Evolutionary conservation across 2,797 vertebrate species (phyloP), one percentile per base, ranked within the genome.

Genomic region (Artibeus lituratus): DNA sequence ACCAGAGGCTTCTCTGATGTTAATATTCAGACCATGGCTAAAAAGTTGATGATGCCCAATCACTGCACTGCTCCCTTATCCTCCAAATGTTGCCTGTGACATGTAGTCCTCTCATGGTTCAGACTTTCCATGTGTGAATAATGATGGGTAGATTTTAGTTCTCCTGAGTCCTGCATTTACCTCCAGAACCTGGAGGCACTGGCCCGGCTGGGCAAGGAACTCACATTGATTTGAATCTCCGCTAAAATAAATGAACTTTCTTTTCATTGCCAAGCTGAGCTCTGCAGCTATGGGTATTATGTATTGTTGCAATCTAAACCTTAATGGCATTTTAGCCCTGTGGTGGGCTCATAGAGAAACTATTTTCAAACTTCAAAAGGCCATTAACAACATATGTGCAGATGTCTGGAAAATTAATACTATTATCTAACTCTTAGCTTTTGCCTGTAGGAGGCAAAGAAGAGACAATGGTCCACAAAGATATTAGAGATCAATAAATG

Each of bases 401-500:
- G 98, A 98, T 98, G 98, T 98, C 98, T 99, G 98, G 98, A 98
- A 99, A 99, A 98, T 99, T 98, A 99, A 98, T 98, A 97, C 98
- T 97, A 98, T 98, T 98, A 98, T 98, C 98, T 98, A 98, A 98
- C 95, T 98, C 97, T 98, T 98, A 97, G 98, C 98, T 98, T 98
- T 98, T 98, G 98, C 98, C 98, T 98, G 97, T 97, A 98, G 98
- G 98, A 98, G 95, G 97, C 97, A 98, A 96, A 97, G 94, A 94
- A 96, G 96, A 98, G 95, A 98, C 91, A 98, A 97, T 96, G 95
- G 97, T 98, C 96, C 90, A 95, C 97, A 97, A 98, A 98, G 97
- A 97, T 92, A 97, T 96, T 94, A 97, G 65, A 97, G 98, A 98
- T 99, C 98, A 97, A 98, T 98, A 98, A 85, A 78, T 5, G 91